Base-by-base conservation (phyloP, 2,888 invertebrate genomes). In the Perdita meconis region DNA sequence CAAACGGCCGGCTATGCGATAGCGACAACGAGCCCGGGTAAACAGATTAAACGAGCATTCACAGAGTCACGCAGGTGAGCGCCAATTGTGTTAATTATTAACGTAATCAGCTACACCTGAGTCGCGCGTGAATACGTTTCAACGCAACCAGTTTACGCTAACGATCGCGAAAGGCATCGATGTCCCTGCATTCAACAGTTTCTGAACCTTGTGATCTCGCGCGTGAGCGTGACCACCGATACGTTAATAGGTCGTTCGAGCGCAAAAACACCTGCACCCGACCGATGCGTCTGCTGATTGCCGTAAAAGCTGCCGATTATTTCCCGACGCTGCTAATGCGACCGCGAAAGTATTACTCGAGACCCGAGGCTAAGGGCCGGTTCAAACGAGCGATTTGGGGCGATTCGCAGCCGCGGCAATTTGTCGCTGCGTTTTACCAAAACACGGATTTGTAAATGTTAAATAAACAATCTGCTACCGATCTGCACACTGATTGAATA, bases 51-150 rank as follows among this genome's bases (percentile, higher is more conserved):
- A 80, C 71, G 65, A 68, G 65, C 57, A 50, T 78, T 82, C 68
- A 57, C 44, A 65, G 78, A 70, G 74, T 82, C 82, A 82, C 68
- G 75, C 84, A 78, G 76, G 78, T 78, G 82, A 84, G 60, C 80
- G 60, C 66, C 82, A 75, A 78, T 85, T 78, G 75, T 68, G 73
- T 81, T 80, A 72, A 65, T 84, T 80, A 84, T 84, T 82, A 82
- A 82, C 80, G 78, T 82, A 84, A 84, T 84, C 81, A 71, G 75
- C 68, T 76, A 78, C 82, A 85, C 68, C 85, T 80, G 84, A 82
- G 82, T 61, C 82, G 42, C 64, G 66, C 67, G 57, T 51, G 77
- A 77, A 74, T 78, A 71, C 68, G 66, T 51, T 60, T 38, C 26
- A 68, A 67, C 64, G 51, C 65, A 69, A 70, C 12, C 78, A 47